Evolutionary conservation across 2,113 vertebrate genomes (phyloP).

Genomic region (Rhea pennata): DNA sequence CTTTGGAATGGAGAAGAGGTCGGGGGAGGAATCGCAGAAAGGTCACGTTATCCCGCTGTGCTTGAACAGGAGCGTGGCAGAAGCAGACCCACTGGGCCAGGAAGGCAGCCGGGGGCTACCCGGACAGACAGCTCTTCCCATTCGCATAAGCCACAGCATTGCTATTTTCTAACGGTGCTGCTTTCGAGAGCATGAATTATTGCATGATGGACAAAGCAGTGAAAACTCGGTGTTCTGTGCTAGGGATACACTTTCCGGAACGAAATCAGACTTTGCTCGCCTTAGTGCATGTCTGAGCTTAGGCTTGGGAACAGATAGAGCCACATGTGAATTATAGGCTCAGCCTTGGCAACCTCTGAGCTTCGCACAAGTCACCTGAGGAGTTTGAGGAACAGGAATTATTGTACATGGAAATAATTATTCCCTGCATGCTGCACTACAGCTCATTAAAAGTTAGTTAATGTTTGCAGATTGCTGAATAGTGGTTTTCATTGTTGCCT

Average conservation of each 20-base stretch:
- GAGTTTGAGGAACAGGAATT: slow-evolving; percentile 45
- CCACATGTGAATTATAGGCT: neutral
- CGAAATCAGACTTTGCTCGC: slow-evolving; percentile 24
- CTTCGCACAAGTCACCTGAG: neutral
- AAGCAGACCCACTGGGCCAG: neutral
- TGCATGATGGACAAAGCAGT: neutral
- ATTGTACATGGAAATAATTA: slow-evolving; percentile 32
- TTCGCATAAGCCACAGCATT: neutral
- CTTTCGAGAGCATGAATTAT: neutral
- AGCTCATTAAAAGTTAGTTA: slow-evolving; percentile 69
- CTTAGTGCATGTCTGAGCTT: neutral
- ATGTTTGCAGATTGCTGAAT: slow-evolving; percentile 61
- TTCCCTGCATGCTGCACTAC: slow-evolving; percentile 55
- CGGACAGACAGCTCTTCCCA: neutral
- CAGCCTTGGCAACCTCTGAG: neutral
- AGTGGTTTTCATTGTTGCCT: neutral
- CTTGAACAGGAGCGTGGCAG: neutral
- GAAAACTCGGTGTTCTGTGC: neutral
- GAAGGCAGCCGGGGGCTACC: neutral
- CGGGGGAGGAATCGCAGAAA: neutral
- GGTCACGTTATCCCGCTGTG: slow-evolving; percentile 9
- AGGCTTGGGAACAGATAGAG: neutral
- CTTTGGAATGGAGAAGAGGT: slow-evolving; percentile 50
- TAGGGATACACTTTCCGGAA: neutral
- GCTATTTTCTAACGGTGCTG: neutral